Evolutionary conservation across 2,113 vertebrate genomes (phyloP).

Genomic region (Felis catus): DNA sequence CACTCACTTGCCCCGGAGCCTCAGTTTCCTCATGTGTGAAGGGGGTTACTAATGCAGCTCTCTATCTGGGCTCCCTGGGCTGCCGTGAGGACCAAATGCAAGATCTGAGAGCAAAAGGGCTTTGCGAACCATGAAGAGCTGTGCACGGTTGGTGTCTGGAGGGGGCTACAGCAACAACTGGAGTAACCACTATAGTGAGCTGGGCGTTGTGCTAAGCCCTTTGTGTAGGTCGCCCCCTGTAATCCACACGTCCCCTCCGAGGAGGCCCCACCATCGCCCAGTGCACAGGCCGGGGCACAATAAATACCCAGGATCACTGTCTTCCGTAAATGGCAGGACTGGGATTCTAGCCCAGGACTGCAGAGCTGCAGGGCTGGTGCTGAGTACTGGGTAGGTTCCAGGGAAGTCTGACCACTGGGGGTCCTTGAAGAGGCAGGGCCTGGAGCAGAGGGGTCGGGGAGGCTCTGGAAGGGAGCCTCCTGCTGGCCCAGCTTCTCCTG

Average conservation of each 20-base stretch:
- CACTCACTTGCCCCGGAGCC: background rate
- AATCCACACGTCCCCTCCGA: accelerated
- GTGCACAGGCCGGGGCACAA: background rate
- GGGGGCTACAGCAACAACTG: accelerated
- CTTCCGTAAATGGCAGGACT: background rate
- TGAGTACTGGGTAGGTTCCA: background rate
- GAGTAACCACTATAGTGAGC: background rate
- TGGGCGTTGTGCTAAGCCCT: background rate
- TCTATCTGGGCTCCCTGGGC: background rate
- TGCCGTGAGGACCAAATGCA: background rate
- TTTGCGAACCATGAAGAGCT: background rate
- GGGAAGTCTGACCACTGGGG: background rate
- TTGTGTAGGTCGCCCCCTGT: background rate
- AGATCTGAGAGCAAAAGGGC: background rate
- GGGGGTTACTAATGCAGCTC: background rate
- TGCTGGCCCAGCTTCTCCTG: background rate
- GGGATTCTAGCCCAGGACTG: background rate
- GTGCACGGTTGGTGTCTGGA: accelerated
- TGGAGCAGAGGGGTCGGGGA: background rate
- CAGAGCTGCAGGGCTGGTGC: background rate
- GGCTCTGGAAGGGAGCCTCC: background rate
- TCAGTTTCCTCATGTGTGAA: background rate
- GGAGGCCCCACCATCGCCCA: background rate
- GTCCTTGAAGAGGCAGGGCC: background rate
- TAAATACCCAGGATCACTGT: accelerated